Percentiles rank a stretch among this genome's conserved stretches.
phyloP scores from a whole-genome alignment of 2,888 invertebrate genomes.

The Autographa gamma region DNA sequence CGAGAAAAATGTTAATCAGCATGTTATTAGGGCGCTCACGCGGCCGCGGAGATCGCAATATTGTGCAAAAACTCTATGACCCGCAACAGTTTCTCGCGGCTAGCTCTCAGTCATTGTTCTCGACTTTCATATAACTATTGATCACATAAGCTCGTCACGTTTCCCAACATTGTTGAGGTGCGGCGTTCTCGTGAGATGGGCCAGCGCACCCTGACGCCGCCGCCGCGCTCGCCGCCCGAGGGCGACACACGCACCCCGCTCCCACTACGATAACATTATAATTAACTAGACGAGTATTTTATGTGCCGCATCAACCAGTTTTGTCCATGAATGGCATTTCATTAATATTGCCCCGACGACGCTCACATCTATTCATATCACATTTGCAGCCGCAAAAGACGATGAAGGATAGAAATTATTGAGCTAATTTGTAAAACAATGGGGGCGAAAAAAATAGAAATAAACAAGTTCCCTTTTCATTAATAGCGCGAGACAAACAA shows the following conservation, averaged over 20 bases:
- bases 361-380: constrained; percentile 64
- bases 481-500: constrained; percentile 59
- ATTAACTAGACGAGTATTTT: constrained; percentile 74
- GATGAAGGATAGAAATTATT: constrained; percentile 68
- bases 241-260: constrained; percentile 58
- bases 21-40: constrained; percentile 46
- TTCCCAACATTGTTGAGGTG: constrained; percentile 84
- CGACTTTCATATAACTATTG: constrained; percentile 81
- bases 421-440: constrained; percentile 71
- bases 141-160: constrained; percentile 72
- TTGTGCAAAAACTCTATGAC: constrained; percentile 72
- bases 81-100: constrained; percentile 75
- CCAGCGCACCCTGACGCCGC: constrained; percentile 51
- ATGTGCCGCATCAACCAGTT: constrained; percentile 72
- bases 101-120: constrained; percentile 83
- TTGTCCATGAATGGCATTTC: constrained; percentile 74
- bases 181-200: constrained; percentile 73
- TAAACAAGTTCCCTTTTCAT: constrained; percentile 63
- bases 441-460: constrained; percentile 75
- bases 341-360: constrained; percentile 71
- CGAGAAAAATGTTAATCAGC: constrained; percentile 51
- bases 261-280: constrained; percentile 72
- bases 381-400: constrained; percentile 46
- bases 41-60: constrained; percentile 59
- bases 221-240: constrained; percentile 42